Base-by-base conservation (phyloP, 2,797 vertebrate genomes). In the Hozukius guyotensis region DNA sequence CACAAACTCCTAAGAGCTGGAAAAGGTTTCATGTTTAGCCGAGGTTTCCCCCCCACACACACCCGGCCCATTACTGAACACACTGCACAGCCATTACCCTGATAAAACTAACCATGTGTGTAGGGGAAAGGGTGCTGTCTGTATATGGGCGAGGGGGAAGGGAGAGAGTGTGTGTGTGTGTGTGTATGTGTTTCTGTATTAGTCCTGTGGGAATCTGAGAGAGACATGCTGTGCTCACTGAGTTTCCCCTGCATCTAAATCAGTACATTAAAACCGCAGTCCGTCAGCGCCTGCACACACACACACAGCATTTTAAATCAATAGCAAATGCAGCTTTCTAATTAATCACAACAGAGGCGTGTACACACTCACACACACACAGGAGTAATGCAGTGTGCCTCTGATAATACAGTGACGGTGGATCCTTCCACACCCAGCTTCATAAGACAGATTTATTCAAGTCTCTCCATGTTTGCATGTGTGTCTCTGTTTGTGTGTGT, bases 21-120 rank as follows among this genome's bases (percentile, higher is more conserved):
- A 81, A 82, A 77, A 78, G 80, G 77, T 75, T 88, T 88, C 52
- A 77, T 81, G 89, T 88, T 81, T 72, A 52, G 80, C 83, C 46
- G 66, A 72, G 77, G 57, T 76, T 32, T 20, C 64, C 29, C 60
- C 46, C 14, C 16, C 56, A 25, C 24, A 14, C 55, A 57, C 59
- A 56, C 61, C 87, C 34, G 14, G 57, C 38, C 85, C 88, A 93
- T 91, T 93, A 94, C 87, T 75, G 85, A 81, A 87, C 32, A 25
- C 88, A 76, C 71, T 18, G 70, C 82, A 64, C 73, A 83, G 83
- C 83, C 91, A 94, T 93, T 93, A 93, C 88, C 49, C 84, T 91
- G 93, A 92, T 93, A 89, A 92, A 93, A 89, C 89, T 80, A 89
- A 89, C 92, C 90, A 90, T 94, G 93, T 93, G 94, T 94, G 88